Evolutionary conservation across 2,888 invertebrate species (phyloP).

Genomic region (Xanthorhoe spadicearia): DNA sequence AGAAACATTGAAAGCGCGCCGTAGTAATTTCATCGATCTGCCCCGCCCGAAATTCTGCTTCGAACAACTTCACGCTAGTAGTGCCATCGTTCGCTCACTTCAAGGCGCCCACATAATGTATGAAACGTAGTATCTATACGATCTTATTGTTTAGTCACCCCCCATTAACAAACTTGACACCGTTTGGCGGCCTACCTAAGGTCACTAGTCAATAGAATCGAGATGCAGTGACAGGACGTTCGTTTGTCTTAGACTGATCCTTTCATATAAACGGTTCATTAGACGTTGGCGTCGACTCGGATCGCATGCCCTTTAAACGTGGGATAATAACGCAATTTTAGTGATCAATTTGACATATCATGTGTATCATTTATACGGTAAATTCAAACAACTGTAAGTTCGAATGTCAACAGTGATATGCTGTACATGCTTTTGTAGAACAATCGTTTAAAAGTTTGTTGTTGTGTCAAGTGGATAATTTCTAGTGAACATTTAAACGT

Average conservation of each 20-base stretch:
- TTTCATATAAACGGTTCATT: constrained; percentile 44
- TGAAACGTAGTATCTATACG: constrained; percentile 80
- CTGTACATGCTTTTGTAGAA: constrained; percentile 18
- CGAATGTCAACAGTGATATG: constrained; percentile 27
- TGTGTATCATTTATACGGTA: constrained; percentile 59
- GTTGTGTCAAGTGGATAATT: constrained; percentile 31
- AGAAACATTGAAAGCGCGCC: constrained; percentile 57
- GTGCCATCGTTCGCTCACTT: constrained; percentile 69
- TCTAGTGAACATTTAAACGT: constrained; percentile 38
- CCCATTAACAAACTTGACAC: constrained; percentile 71
- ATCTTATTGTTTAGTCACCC: constrained; percentile 73
- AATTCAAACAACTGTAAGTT: constrained; percentile 46
- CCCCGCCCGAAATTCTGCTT: constrained; percentile 60
- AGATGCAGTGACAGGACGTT: constrained; percentile 38
- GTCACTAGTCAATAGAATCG: constrained; percentile 60
- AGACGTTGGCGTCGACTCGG: constrained; percentile 51
- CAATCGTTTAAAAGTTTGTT: constrained; percentile 20
- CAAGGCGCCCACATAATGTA: constrained; percentile 68
- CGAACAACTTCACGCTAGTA: constrained; percentile 71
- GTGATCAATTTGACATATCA: constrained; percentile 53
- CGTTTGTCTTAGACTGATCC: constrained; percentile 34
- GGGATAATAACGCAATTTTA: constrained; percentile 45
- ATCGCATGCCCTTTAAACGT: constrained; percentile 48
- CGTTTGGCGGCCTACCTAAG: constrained; percentile 64
- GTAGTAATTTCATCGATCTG: constrained; percentile 71